Evolutionary conservation across 37 sponge, comb jelly and placozoan species (phyloP), one percentile per base, ranked within the genome.

Genomic region (Diacarnus erythraeanus): DNA sequence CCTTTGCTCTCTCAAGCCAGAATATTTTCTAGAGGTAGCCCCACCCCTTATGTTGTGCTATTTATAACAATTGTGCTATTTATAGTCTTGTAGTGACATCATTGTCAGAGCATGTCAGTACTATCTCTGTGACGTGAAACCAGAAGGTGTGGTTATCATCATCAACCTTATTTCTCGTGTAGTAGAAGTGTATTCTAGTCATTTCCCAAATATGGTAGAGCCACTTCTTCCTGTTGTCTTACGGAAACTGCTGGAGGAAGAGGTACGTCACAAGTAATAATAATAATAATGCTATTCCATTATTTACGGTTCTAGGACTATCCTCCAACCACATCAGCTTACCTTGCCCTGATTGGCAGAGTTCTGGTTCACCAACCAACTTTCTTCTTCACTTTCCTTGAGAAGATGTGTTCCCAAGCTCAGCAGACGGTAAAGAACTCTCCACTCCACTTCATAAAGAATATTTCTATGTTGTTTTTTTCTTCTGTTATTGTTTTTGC

Each of bases 51-150:
- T 68, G 34, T 10, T 35, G 4, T 26, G 1, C 25, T 61, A 1
- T 39, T 37, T 42, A 21, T 61, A 4, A 47, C 73, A n/a, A 41
- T 39, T 30, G 31, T 54, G 35, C 35, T 54, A 35, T 72, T 38
- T 26, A 29, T 57, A 93, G 89, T 37, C 60, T 18, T 89, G 85
- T 66, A 65, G 71, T 5, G 68, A 79, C 29, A 41, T 93, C 2
- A 42, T 81, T 22, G 59, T 86, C 26, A 33, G 40, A 22, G 90
- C 76, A 0, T 94, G 87, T 80, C 82, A 44, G 44, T 64, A 33
- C 74, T 87, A 92, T 75, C 42, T 92, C 29, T 74, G 80, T 61
- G 93, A 87, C 38, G 93, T 87, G 21, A 84, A 83, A 27, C 77
- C 79, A 38, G 78, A 80, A 29, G 65, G 85, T 12, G 69, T 81